phyloP scores from a whole-genome alignment of 1,140 invertebrate genomes.

The Platyscapa corneri region DNA sequence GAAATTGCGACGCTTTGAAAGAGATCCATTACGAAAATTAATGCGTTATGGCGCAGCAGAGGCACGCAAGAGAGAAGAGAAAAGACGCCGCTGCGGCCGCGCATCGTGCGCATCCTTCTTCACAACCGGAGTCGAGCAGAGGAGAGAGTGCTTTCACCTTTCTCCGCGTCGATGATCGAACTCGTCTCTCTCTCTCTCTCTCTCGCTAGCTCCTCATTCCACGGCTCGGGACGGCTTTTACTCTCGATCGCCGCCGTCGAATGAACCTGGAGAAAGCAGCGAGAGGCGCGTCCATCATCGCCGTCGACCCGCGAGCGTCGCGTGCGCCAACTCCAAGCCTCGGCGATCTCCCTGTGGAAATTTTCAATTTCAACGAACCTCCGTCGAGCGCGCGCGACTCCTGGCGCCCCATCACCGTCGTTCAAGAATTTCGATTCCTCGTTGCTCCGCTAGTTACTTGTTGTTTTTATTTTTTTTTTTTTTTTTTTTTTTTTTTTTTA shows the following conservation, averaged over 20 bases:
- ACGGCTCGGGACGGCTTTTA: slow-evolving; percentile 67
- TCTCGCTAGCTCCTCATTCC: slow-evolving; percentile 19
- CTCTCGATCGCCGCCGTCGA: slow-evolving; percentile 67
- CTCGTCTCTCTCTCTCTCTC: no score
- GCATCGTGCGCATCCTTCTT: neutral
- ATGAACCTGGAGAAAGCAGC: slow-evolving; percentile 66
- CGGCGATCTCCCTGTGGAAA: no score
- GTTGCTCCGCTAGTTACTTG: no score
- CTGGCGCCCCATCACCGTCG: no score
- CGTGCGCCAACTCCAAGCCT: no score
- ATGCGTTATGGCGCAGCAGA: neutral
- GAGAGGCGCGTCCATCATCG: slow-evolving; percentile 31
- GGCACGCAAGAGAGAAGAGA: neutral
- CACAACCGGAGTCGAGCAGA: neutral
- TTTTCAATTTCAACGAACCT: no score
- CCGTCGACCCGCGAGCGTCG: no score
- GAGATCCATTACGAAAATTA: slow-evolving; percentile 33
- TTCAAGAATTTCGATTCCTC: no score
- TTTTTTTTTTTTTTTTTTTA: no score
- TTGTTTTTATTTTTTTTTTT: no score
- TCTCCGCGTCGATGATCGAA: slow-evolving; percentile 65
- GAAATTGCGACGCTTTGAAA: neutral
- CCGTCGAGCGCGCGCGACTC: no score
- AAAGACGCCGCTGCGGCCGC: neutral
- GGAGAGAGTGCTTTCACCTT: slow-evolving; percentile 75